Percentiles rank a stretch among this genome's conserved stretches.
These are phyloP conservation scores for Mionectes olivaceus DNA, from an alignment of 2,797 vertebrate genomes.

Conservation along the genomic window DNA sequence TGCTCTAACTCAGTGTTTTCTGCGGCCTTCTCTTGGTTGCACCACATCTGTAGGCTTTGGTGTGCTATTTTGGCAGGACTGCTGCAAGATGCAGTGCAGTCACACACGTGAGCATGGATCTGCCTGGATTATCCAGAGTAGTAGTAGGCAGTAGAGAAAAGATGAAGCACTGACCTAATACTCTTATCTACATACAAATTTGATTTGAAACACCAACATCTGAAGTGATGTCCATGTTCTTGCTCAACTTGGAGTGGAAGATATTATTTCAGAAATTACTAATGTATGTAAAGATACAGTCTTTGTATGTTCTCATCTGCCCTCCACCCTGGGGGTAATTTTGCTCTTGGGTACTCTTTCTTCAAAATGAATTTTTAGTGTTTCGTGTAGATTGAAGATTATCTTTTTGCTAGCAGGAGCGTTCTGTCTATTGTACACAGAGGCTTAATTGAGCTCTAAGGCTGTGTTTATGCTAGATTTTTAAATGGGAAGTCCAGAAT, in stretches of 20 bases:
- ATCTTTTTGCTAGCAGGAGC: not conserved
- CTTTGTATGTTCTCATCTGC: not conserved
- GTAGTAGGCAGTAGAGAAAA: not conserved
- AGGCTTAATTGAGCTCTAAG: not conserved
- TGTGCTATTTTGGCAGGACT: not conserved
- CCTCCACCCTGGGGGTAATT: not conserved
- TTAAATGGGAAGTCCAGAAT: not conserved
- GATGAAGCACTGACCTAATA: not conserved
- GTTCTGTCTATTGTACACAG: not conserved
- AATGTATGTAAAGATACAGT: not conserved
- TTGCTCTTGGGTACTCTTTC: not conserved
- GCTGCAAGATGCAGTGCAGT: not conserved
- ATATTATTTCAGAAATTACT: not conserved
- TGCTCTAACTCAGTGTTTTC: not conserved
- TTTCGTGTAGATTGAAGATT: not conserved
- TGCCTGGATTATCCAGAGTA: not conserved
- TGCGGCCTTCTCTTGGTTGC: not conserved
- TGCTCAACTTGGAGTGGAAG: not conserved
- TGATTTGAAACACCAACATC: not conserved
- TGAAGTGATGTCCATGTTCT: not conserved
- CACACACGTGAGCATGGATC: fast-evolving
- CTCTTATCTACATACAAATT: not conserved
- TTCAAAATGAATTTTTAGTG: not conserved
- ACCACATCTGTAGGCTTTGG: not conserved
- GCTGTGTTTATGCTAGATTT: not conserved